Evolutionary conservation across 2,113 vertebrate species (phyloP), one percentile per base, ranked within the genome.

Genomic region (Pica pica): DNA sequence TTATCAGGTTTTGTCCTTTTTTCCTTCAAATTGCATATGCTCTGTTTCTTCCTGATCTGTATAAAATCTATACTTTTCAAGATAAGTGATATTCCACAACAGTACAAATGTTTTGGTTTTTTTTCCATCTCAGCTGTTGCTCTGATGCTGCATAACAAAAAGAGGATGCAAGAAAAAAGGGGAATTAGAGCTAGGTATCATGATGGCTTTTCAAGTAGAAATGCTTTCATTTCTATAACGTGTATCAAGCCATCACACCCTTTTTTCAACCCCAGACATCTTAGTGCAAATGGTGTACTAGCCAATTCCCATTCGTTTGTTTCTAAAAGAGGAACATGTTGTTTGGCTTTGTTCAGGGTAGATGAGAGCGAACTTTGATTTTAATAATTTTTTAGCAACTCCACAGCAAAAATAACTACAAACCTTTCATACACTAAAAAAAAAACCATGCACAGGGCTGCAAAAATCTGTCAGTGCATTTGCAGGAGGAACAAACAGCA

Each of bases 401-500:
- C 78, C 11, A 26, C 7, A 4, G 84, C 91, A 96, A 86, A 95
- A 96, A 97, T 95, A 94, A 85, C 83, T 76, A 85, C 80, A 96
- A 94, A 93, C 82, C 83, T 97, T 94, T 93, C 79, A 79, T 87
- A 82, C n/a, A 71, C 86, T 81, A 91, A 95, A 96, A 93, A 95
- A 93, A 95, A 67, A 22, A 41, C 8, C 61, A 79, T 59, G 56
- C 61, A 92, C 30, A 65, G 82, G 89, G 85, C 77, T 97, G 79
- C 49, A 96, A 96, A 96, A 96, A 97, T 97, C 94, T 97, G 92
- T 96, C 96, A 96, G 73, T 93, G 73, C 94, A 95, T 96, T 89
- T 95, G 83, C 93, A 95, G 79, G 91, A 96, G 75, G 95, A 97
- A 95, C 94, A 96, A 96, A 96, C 93, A 97, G 96, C 94, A 96